A percentile compares a stretch with the other conserved stretches of the same genome.
These are phyloP conservation scores for Oreochromis aureus DNA, from an alignment of 2,113 vertebrate genomes.

Conservation along the genomic window DNA sequence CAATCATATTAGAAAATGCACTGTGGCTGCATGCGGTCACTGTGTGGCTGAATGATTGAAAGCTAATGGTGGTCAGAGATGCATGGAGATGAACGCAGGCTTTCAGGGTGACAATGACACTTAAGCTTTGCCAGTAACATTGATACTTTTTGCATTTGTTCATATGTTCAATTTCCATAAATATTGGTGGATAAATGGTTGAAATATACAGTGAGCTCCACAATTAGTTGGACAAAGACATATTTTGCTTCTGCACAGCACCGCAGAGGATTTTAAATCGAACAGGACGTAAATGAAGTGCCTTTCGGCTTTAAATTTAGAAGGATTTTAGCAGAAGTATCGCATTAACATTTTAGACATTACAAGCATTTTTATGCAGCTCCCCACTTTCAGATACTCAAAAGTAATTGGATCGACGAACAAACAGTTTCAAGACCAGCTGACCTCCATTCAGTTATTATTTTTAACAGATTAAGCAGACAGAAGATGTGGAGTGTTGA, in stretches of 20 bases:
- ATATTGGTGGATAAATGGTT: neutral
- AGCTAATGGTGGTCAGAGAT: neutral
- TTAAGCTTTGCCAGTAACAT: neutral
- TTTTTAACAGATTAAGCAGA: neutral
- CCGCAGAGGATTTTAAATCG: neutral
- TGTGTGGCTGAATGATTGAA: slow-evolving; percentile 16
- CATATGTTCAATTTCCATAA: neutral
- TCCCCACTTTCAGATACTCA: neutral
- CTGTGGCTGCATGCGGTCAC: neutral
- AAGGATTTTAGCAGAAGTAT: neutral
- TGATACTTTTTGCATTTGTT: neutral
- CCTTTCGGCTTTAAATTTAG: neutral
- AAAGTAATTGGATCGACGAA: accelerated
- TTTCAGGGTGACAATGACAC: neutral
- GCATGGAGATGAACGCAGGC: neutral
- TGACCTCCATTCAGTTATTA: neutral
- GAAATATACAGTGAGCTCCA: neutral
- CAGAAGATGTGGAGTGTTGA: neutral
- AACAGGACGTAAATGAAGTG: neutral
- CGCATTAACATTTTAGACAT: neutral
- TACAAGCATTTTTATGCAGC: neutral
- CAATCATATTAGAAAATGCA: slow-evolving; percentile 35
- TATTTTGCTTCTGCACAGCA: neutral
- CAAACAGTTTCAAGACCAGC: neutral
- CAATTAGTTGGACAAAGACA: neutral